phyloP scores from a whole-genome alignment of 2,888 invertebrate species.

The Nomada lathburiana region DNA sequence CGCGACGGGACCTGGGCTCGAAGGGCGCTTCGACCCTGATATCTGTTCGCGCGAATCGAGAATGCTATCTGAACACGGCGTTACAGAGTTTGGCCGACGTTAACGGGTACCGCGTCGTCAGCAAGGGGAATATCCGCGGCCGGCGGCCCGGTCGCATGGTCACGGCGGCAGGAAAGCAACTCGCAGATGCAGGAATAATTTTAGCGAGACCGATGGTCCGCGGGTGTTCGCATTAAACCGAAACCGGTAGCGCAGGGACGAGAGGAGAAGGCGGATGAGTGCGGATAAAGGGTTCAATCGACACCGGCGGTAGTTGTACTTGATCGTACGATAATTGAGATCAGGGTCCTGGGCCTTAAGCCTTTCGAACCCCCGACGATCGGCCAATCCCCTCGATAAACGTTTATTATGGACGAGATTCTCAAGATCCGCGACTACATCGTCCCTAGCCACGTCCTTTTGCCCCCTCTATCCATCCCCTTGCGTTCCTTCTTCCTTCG shows the following conservation, averaged over 20 bases:
- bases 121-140: constrained; percentile 5
- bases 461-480: background rate
- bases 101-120: background rate
- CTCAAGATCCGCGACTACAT: constrained; percentile 56
- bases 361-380: constrained; percentile 69
- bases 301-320: constrained; percentile 39
- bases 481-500: background rate
- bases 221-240: constrained; percentile 79
- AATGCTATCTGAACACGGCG: too few relatives aligned
- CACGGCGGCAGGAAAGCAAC: too few relatives aligned
- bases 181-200: constrained; percentile 70
- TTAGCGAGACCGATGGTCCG: constrained; percentile 73
- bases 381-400: constrained; percentile 68
- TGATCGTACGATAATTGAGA: constrained; percentile 74
- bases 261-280: constrained; percentile 42
- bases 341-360: constrained; percentile 66
- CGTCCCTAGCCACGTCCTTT: constrained; percentile 49
- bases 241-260: constrained; percentile 24
- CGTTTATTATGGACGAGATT: constrained; percentile 69
- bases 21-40: too few relatives aligned
- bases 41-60: too few relatives aligned
- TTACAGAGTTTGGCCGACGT: too few relatives aligned
- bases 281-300: constrained; percentile 63
- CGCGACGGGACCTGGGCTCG: too few relatives aligned
- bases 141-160: background rate